A percentile compares a stretch with the other conserved stretches of the same genome.
These are phyloP conservation scores for Chymomyza costata DNA, from an alignment of 1,140 invertebrate genomes.

Conservation along the genomic window DNA sequence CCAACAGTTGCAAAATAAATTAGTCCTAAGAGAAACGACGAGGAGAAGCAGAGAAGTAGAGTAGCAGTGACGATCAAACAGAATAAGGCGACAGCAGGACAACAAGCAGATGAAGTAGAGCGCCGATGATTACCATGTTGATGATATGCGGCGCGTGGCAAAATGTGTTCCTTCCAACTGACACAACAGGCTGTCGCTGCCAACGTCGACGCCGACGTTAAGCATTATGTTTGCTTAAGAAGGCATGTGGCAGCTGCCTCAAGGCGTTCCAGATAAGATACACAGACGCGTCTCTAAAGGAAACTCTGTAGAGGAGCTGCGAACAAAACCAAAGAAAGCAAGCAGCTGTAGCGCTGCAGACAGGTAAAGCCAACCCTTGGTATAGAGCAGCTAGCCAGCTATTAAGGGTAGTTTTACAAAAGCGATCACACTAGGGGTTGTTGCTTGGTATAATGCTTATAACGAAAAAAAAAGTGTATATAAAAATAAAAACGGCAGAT, in stretches of 20 bases:
- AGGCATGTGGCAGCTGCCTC: slow-evolving; percentile 64
- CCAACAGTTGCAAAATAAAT: slow-evolving; percentile 50
- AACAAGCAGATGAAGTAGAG: slow-evolving; percentile 12
- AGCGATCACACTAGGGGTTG: slow-evolving; percentile 36
- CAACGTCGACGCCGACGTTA: not conserved
- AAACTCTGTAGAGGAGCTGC: slow-evolving; percentile 44
- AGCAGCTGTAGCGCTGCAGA: slow-evolving; percentile 11
- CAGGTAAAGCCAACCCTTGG: slow-evolving; percentile 61
- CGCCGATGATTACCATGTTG: slow-evolving; percentile 60
- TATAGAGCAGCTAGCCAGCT: not conserved
- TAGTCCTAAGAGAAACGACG: not conserved
- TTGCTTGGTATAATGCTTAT: not conserved
- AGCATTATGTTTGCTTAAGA: slow-evolving; percentile 11
- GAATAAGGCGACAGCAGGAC: slow-evolving; percentile 35
- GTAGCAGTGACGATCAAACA: slow-evolving; percentile 23
- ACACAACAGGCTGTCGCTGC: slow-evolving; percentile 11
- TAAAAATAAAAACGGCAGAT: slow-evolving; percentile 44
- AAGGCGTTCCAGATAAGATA: slow-evolving; percentile 15
- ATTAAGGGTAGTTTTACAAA: slow-evolving; percentile 14
- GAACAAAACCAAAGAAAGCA: slow-evolving; percentile 13
- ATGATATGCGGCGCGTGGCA: slow-evolving; percentile 71
- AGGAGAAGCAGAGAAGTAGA: not conserved
- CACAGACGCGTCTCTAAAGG: not conserved
- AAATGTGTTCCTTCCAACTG: no score
- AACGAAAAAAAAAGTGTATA: slow-evolving; percentile 4